Evolutionary conservation across 2,797 vertebrate species (phyloP).

Genomic region (Octomys mimax): DNA sequence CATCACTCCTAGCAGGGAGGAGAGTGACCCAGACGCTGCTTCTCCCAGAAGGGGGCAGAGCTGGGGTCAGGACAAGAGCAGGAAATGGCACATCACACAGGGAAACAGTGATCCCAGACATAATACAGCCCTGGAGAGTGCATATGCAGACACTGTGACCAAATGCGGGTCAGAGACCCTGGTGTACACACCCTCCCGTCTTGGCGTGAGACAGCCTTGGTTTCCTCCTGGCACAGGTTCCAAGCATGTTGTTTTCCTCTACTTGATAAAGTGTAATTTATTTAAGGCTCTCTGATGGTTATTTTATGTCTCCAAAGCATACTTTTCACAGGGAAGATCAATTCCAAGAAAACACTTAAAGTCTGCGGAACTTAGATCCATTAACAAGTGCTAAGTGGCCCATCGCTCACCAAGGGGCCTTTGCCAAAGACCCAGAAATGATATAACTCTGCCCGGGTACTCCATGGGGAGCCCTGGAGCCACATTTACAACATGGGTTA

Average conservation of each 20-base stretch:
- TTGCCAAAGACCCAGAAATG: slow-evolving; percentile 70
- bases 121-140: background rate
- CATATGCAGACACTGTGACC: background rate
- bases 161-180: background rate
- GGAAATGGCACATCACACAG: background rate
- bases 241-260: slow-evolving; percentile 79
- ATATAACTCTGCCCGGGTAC: slow-evolving; percentile 65
- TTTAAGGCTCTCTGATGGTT: slow-evolving; percentile 80
- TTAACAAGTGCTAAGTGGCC: slow-evolving; percentile 83
- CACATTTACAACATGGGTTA: background rate
- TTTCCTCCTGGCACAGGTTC: slow-evolving; percentile 53
- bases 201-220: background rate
- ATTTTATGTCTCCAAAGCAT: slow-evolving; percentile 82
- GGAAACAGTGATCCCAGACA: background rate
- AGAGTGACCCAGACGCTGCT: background rate
- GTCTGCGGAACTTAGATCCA: slow-evolving; percentile 80
- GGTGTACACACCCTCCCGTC: accelerated
- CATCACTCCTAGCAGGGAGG: background rate
- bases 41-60: background rate
- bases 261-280: slow-evolving; percentile 83
- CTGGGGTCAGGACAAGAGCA: background rate
- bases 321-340: slow-evolving; percentile 83
- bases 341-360: slow-evolving; percentile 61
- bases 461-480: background rate
- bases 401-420: slow-evolving; percentile 42